Evolutionary conservation across 2,888 invertebrate species (phyloP), one percentile per base, ranked within the genome.

Genomic region (Hydrotaea diabolus): DNA sequence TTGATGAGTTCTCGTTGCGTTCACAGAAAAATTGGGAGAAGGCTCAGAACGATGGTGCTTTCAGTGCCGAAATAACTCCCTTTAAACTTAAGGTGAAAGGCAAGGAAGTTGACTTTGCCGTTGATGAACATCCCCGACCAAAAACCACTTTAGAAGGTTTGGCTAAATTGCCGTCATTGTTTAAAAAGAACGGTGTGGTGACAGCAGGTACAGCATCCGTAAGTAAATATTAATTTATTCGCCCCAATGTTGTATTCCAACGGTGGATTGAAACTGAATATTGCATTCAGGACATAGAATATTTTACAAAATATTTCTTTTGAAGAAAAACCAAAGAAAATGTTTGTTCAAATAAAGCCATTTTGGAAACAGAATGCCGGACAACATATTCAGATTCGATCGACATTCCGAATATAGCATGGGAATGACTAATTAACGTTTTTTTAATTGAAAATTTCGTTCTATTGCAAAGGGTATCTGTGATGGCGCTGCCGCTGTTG

Each of bases 121-220:
- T 95, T 0, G 99, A 99, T 92, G 99, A 99, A 77, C 89, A 89
- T 87, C 89, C 88, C 1, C 90, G 96, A 87, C 97, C 97, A 31
- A 94, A 97, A 91, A 97, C 98, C 55, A 98, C 97, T 0, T 89
- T 96, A 17, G 98, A 98, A 90, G 94, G 94, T 5, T 93, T 99
- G 36, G 94, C 95, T 88, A 99, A 98, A 91, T 93, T 99, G 77
- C 95, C 96, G 0, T 94, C 98, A 0, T 94, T 99, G 19, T 99
- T 99, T 93, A 98, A 98, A 93, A 98, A 98, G 92, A 96, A 97
- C 87, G 99, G 99, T 0, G 94, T 97, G 1, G 98, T 99, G 15
- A 98, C 98, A 7, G 99, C 99, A 81, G 99, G 98, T 17, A 95
- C 96, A 86, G 98, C 99, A 69, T 98, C 98, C 2, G 98, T 98